A percentile compares a stretch with the other conserved stretches of the same genome.
Conservation (phyloP, 2,888 invertebrate genomes). For the Euproctis similis region DNA sequence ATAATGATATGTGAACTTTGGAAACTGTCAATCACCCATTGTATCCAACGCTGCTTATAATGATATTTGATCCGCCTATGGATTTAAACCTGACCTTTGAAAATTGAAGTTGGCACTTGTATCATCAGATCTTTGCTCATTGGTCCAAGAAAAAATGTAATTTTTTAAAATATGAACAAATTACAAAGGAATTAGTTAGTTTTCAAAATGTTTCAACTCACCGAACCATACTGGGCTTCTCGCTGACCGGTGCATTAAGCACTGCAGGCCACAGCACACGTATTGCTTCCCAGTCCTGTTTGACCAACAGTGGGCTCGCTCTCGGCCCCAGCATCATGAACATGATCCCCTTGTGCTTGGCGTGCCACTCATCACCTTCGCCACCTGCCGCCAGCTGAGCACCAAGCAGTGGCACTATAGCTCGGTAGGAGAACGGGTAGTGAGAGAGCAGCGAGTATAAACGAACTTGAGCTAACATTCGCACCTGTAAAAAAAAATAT, state of each 20-base stretch:
- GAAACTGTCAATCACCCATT: too few species aligned
- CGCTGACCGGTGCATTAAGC: conserved; percentile 85
- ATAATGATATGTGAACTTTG: too few species aligned
- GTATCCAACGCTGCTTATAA: too few species aligned
- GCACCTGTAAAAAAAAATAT: conserved; percentile 47
- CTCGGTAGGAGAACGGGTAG: conserved; percentile 82
- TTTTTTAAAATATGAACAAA: too few species aligned
- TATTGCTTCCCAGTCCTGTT: conserved; percentile 85
- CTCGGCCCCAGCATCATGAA: conserved; percentile 84
- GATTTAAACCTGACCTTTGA: too few species aligned
- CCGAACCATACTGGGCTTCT: conserved; percentile 87
- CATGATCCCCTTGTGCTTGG: conserved; percentile 79
- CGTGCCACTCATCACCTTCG: conserved; percentile 69
- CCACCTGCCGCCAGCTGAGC: conserved; percentile 72
- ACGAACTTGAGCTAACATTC: conserved; percentile 80
- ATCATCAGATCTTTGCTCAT: too few species aligned
- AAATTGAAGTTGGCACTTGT: too few species aligned
- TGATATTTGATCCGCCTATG: too few species aligned
- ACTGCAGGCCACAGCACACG: conserved; percentile 86
- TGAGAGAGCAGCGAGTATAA: conserved; percentile 78
- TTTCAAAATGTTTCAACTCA: too few species aligned
- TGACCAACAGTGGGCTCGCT: conserved; percentile 78
- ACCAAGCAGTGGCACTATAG: conserved; percentile 78
- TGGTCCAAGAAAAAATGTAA: too few species aligned
- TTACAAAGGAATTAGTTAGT: too few species aligned